A percentile compares a stretch with the other conserved stretches of the same genome.
These are phyloP conservation scores for Xiphophorus hellerii DNA, from an alignment of 2,113 vertebrate genomes.

Conservation along the genomic window DNA sequence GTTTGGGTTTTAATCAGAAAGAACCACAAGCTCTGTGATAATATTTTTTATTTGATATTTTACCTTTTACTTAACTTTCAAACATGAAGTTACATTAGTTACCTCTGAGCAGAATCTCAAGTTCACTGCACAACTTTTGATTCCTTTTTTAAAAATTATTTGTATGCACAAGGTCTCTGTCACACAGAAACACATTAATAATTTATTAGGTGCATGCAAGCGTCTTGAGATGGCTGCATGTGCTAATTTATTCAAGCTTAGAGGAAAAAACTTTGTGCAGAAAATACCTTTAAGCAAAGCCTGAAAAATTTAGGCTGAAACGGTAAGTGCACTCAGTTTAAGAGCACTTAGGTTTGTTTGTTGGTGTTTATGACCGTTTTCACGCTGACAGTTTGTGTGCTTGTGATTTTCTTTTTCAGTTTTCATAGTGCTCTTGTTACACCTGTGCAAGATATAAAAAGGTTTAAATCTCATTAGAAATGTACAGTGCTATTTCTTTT, in stretches of 20 bases:
- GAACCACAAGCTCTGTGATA: not conserved
- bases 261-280: conserved; percentile 15
- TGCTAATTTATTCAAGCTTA: conserved; percentile 31
- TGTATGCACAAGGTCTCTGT: conserved; percentile 2
- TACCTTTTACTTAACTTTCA: not conserved
- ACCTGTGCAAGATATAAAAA: too few species aligned
- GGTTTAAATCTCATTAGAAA: too few species aligned
- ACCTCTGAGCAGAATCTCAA: conserved; percentile 36
- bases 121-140: conserved; percentile 25
- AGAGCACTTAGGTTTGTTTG: conserved; percentile 24
- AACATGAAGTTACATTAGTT: conserved; percentile 28
- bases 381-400: not conserved
- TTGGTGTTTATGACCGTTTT: conserved; percentile 5
- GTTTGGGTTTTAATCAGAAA: not conserved
- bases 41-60: not conserved
- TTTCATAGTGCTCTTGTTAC: too few species aligned
- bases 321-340: conserved; percentile 32
- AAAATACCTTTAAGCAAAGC: conserved; percentile 26
- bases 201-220: conserved; percentile 34
- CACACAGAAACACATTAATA: conserved; percentile 19
- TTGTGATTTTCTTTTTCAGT: too few species aligned
- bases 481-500: too few species aligned
- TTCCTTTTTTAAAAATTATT: conserved; percentile 9
- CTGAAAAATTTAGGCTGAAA: conserved; percentile 51
- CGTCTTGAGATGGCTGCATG: conserved; percentile 8